These are phyloP conservation scores for Myrmecobius fasciatus DNA, from an alignment of 2,113 vertebrate species.

Conservation along the genomic window DNA sequence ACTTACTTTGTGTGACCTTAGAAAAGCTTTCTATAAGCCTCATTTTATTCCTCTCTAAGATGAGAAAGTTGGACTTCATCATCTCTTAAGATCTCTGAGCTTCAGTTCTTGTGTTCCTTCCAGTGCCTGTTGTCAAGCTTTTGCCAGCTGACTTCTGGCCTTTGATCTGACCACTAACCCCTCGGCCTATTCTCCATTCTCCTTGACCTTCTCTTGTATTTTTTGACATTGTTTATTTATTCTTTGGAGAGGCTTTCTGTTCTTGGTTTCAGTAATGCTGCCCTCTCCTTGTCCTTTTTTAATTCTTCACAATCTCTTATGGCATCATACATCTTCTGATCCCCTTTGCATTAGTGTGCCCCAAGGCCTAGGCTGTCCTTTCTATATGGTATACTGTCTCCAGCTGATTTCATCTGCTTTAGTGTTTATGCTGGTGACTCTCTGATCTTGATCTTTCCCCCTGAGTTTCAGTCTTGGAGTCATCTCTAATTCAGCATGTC, in stretches of 20 bases:
- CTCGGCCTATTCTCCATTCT: neutral
- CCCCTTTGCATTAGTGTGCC: neutral
- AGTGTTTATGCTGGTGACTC: neutral
- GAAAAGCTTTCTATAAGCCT: neutral
- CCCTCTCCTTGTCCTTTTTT: neutral
- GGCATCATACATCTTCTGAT: neutral
- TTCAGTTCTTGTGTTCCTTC: neutral
- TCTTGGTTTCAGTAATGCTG: neutral
- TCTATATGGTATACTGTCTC: neutral
- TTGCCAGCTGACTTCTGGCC: neutral
- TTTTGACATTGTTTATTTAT: neutral
- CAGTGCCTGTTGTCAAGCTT: neutral
- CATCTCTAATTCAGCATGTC: neutral
- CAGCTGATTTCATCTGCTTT: neutral
- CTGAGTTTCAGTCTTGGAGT: neutral
- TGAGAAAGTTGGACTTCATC: neutral
- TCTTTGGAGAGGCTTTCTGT: neutral
- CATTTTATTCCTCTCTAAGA: neutral
- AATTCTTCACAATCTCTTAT: neutral
- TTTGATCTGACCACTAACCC: neutral
- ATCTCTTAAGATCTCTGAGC: neutral
- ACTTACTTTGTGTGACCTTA: neutral
- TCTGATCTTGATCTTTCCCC: neutral
- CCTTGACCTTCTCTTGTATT: neutral
- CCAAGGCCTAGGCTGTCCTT: neutral